Percentiles rank a stretch among this genome's conserved stretches.
These are phyloP conservation scores for Heloderma charlesbogerti DNA, from an alignment of 2,113 vertebrate genomes.

Conservation along the genomic window DNA sequence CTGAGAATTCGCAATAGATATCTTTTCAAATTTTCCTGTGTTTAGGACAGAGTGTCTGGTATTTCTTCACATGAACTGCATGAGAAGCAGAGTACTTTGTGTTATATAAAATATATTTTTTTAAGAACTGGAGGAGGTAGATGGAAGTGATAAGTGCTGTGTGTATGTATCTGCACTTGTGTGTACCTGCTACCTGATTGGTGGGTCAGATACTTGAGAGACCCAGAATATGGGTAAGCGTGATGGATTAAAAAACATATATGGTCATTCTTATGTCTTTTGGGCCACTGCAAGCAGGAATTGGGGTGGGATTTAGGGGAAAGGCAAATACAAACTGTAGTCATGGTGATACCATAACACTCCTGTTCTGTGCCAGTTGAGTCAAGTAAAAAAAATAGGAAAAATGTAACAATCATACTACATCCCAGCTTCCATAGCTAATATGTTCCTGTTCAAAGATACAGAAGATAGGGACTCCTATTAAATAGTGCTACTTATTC, in stretches of 20 bases:
- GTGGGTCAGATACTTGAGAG: not conserved
- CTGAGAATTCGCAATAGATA: not conserved
- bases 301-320: not conserved
- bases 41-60: not conserved
- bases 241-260: not conserved
- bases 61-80: not conserved
- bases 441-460: not conserved
- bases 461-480: not conserved
- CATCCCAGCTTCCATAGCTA: too few relatives aligned
- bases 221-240: not conserved
- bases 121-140: not conserved
- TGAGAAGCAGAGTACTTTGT: not conserved
- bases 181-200: not conserved
- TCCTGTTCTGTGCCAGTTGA: not conserved
- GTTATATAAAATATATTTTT: too few relatives aligned
- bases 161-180: not conserved
- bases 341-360: not conserved
- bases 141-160: not conserved
- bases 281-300: not conserved
- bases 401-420: too few relatives aligned
- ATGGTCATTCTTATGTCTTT: not conserved
- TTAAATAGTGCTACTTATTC: not conserved
- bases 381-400: not conserved
- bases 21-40: not conserved
- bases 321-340: not conserved